phyloP scores from a whole-genome alignment of 2,113 vertebrate genomes.

The Aegithalos caudatus region DNA sequence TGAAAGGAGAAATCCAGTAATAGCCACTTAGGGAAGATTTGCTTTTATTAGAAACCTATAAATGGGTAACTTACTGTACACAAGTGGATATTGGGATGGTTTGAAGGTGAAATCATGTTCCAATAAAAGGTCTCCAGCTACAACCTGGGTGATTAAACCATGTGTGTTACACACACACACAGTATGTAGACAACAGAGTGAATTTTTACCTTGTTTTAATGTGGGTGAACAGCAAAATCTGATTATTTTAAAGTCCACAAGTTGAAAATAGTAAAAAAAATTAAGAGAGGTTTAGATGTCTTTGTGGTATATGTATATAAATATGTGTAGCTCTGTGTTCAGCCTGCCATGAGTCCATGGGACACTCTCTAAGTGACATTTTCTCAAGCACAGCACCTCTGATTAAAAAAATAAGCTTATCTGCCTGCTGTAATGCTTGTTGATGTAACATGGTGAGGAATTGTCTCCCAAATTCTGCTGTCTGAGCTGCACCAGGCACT shows the following conservation, averaged over 20 bases:
- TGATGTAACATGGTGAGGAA: not conserved
- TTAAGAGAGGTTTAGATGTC: rapidly evolving
- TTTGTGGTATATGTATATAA: rapidly evolving
- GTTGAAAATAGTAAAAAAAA: not conserved
- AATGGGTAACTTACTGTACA: slow-evolving; percentile 35
- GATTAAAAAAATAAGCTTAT: not conserved
- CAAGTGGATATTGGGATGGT: slow-evolving; percentile 20
- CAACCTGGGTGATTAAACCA: not conserved
- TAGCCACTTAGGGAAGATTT: slow-evolving; percentile 56
- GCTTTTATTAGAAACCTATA: slow-evolving; percentile 60
- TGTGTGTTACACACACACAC: not conserved
- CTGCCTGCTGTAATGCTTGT: not conserved
- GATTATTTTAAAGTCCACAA: not conserved
- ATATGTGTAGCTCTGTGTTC: rapidly evolving
- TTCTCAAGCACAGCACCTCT: not conserved
- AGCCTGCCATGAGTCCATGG: rapidly evolving
- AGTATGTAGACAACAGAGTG: not conserved
- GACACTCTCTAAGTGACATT: not conserved
- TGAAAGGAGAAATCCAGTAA: slow-evolving; percentile 54
- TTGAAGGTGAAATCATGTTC: slow-evolving; percentile 48
- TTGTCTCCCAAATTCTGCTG: not conserved
- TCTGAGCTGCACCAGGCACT: rapidly evolving
- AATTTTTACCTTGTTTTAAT: not conserved
- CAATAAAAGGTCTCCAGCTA: not conserved
- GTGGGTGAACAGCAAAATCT: not conserved